phyloP scores from a whole-genome alignment of 2,797 vertebrate species.

The Neopelma chrysocephalum region DNA sequence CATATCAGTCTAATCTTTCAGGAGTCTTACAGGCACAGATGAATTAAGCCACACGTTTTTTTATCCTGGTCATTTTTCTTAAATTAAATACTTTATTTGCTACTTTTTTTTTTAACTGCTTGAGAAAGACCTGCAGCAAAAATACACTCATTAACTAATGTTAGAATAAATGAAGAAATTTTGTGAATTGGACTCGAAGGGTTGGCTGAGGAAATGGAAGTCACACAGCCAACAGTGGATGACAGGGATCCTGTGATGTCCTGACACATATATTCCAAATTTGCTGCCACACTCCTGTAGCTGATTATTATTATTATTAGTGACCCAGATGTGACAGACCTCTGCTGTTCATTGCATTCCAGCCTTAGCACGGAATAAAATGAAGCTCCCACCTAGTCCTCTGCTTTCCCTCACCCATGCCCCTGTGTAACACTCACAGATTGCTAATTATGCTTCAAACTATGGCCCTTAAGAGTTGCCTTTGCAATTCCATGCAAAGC shows the following conservation, averaged over 20 bases:
- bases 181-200: not conserved
- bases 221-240: not conserved
- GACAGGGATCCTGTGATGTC: not conserved
- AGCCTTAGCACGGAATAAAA: not conserved
- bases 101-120: not conserved
- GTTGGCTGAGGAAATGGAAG: not conserved
- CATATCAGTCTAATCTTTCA: not conserved
- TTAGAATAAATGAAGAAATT: not conserved
- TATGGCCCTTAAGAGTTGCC: not conserved
- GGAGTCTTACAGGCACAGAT: fast-evolving
- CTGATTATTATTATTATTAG: not conserved
- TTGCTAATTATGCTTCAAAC: not conserved
- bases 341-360: not conserved
- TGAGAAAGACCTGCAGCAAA: not conserved
- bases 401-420: not conserved
- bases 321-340: not conserved
- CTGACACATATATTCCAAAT: not conserved
- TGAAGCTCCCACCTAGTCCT: not conserved
- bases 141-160: not conserved
- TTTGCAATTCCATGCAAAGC: not conserved
- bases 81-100: not conserved
- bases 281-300: not conserved
- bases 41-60: not conserved
- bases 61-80: not conserved
- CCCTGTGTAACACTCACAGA: not conserved